Evolutionary conservation across 2,888 invertebrate species (phyloP).

Genomic region (Cephus pulcher): DNA sequence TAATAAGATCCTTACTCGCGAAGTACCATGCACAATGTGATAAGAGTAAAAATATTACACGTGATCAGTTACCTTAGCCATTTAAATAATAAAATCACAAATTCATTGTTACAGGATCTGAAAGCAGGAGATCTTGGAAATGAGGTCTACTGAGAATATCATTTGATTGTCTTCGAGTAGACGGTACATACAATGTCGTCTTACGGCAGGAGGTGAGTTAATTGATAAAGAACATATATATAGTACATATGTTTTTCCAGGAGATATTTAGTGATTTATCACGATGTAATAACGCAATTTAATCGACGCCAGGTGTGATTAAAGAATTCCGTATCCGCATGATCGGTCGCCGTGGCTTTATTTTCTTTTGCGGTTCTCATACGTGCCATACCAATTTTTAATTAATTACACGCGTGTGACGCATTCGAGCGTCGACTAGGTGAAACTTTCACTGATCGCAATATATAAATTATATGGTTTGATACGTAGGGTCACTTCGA

Average conservation of each 20-base stretch:
- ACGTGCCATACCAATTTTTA: neutral
- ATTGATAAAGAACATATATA: neutral
- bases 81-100: neutral
- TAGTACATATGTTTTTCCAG: neutral
- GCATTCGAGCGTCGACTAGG: neutral
- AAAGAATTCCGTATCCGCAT: neutral
- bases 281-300: neutral
- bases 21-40: neutral
- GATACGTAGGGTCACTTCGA: neutral
- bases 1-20: neutral
- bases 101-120: neutral
- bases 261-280: neutral
- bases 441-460: constrained; percentile 2
- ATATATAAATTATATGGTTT: neutral
- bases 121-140: neutral
- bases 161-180: neutral
- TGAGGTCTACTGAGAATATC: neutral
- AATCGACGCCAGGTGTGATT: neutral
- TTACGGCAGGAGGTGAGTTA: neutral
- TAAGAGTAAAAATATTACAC: neutral
- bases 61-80: neutral
- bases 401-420: neutral
- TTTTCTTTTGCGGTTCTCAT: neutral
- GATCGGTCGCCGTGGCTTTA: neutral
- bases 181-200: neutral